Conservation (phyloP, 1,140 invertebrate species). For the Calliopsis andreniformis region DNA sequence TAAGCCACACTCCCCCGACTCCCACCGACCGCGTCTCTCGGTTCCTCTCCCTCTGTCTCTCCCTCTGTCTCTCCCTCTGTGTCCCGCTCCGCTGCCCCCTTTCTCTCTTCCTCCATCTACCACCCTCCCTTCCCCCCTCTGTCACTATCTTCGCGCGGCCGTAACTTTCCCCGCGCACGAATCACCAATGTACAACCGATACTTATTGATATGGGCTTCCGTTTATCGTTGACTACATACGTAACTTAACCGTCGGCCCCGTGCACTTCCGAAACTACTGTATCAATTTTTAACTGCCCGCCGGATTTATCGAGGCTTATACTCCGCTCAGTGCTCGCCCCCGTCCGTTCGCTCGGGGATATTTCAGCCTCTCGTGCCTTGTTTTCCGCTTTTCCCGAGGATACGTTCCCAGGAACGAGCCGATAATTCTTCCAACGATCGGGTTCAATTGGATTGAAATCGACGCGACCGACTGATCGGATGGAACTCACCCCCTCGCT, state of each 20-base stretch:
- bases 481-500: background rate
- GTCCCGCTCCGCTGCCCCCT: constrained; percentile 24
- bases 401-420: background rate
- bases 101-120: constrained; percentile 26
- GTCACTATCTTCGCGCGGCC: constrained; percentile 18
- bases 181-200: constrained; percentile 69
- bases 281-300: constrained; percentile 78
- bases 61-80: constrained; percentile 5
- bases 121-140: background rate
- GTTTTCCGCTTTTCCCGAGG: background rate
- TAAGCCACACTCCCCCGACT: constrained; percentile 8
- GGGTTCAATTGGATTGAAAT: constrained; percentile 31
- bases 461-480: background rate
- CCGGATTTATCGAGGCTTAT: constrained; percentile 74
- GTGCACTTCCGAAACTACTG: constrained; percentile 73
- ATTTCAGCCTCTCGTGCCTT: constrained; percentile 26
- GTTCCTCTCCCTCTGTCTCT: background rate
- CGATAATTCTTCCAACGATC: constrained; percentile 25
- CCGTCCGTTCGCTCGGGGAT: constrained; percentile 11
- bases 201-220: constrained; percentile 79
- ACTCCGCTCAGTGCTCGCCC: constrained; percentile 57
- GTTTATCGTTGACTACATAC: constrained; percentile 76
- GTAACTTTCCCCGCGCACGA: constrained; percentile 43
- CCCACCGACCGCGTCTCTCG: constrained; percentile 18
- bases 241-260: constrained; percentile 70